Base-by-base conservation (phyloP, 2,113 vertebrate species). In the Calyptommatus sinebrachiatus region DNA sequence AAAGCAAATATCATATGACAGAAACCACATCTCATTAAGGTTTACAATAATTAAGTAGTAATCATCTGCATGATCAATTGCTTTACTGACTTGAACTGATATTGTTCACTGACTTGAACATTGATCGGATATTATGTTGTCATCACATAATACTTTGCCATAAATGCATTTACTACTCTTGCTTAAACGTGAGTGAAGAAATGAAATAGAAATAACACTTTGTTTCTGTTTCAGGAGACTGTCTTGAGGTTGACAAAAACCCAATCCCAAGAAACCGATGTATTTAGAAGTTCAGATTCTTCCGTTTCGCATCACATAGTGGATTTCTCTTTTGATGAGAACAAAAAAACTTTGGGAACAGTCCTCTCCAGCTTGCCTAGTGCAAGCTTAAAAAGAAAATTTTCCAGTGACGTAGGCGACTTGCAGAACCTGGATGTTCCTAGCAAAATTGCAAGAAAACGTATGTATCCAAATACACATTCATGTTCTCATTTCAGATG, bases 371-470 rank as follows among this genome's bases (percentile, higher is more conserved):
- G 84, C 8, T 91, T 96, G 68, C 95, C 95, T 26, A 88, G 90
- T 0, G 77, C 92, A 35, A 85, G 92, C 84, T 85, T 96, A 53
- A 98, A 98, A 93, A 96, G 97, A 93, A 97, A 96, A 66, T 90
- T 93, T 87, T 93, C 91, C 7, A 91, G 73, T 71, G 96, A 96
- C 31, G 84, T 46, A 50, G 90, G 90, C 48, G 88, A 92, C 77
- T 86, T 81, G 0, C 63, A 80, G 7, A 71, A 77, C 50, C 88
- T 93, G 84, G 92, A 80, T 60, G 85, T 90, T 4, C 93, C 95
- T 20, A 93, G 8, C 82, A 98, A 99, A 89, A 89, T 96, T 8
- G 92, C 88, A 73, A 96, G 92, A 91, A 92, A 95, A 93, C 96
- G 97, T 97, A 82, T 82, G 77, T 89, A 8, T 75, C 72, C 77